Percentiles rank a stretch among this genome's conserved stretches.
Evolutionary conservation across 2,888 invertebrate species (phyloP).

Genomic region (Atethmia centrago): DNA sequence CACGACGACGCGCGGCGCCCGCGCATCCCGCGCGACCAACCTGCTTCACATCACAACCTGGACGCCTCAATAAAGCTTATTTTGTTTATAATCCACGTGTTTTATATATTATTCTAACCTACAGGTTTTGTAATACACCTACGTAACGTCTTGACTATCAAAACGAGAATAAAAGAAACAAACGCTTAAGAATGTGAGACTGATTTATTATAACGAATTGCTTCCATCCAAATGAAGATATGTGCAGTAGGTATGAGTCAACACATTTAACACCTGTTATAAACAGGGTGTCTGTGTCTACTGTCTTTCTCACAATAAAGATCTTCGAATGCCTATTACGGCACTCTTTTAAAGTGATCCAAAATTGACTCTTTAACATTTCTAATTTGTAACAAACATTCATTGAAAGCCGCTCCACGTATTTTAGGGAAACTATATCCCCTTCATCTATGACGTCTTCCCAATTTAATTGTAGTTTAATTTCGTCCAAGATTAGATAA

Average conservation of each 20-base stretch:
- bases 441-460: constrained; percentile 37
- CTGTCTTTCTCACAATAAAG: not conserved
- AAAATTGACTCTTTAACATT: not conserved
- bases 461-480: constrained; percentile 51
- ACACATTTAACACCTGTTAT: constrained; percentile 8
- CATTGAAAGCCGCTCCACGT: constrained; percentile 16
- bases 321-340: no score
- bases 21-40: constrained; percentile 46
- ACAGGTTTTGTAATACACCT: constrained; percentile 22
- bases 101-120: constrained; percentile 44
- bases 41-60: constrained; percentile 62
- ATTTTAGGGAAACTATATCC: constrained; percentile 32
- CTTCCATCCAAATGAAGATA: constrained; percentile 23
- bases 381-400: constrained; percentile 9
- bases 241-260: constrained; percentile 33
- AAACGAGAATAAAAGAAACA: constrained; percentile 49
- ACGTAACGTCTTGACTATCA: constrained; percentile 26
- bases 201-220: constrained; percentile 38
- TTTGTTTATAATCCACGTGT: constrained; percentile 62
- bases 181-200: constrained; percentile 25
- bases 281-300: constrained; percentile 11
- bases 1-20: constrained; percentile 66
- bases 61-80: constrained; percentile 61
- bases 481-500: constrained; percentile 53
- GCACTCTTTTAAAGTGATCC: not conserved